Conservation (phyloP, 2,797 vertebrate species). For the Microctenopoma steveboyesi region DNA sequence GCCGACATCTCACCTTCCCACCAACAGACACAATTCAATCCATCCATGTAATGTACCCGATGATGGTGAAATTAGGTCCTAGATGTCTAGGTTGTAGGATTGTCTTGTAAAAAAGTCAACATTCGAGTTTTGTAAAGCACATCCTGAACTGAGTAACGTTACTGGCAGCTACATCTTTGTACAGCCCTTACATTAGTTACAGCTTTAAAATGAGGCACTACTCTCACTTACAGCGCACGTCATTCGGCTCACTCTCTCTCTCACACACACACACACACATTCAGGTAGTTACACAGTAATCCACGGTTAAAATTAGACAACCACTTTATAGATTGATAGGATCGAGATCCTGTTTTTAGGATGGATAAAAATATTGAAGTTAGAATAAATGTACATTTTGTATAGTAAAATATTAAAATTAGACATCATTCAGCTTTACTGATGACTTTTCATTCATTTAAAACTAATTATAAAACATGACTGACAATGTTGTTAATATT, state of each 20-base stretch:
- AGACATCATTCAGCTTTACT: conserved; percentile 23
- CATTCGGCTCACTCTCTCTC: neutral
- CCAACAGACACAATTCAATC: conserved; percentile 1
- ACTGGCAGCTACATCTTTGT: neutral
- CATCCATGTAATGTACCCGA: neutral
- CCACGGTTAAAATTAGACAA: conserved; percentile 42
- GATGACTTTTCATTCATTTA: conserved; percentile 18
- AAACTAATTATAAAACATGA: conserved; percentile 33
- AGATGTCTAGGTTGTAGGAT: conserved; percentile 20
- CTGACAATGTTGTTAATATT: conserved; percentile 17
- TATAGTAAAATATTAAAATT: conserved; percentile 18
- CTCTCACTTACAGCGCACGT: conserved; percentile 34
- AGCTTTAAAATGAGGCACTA: conserved; percentile 67
- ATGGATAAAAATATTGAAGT: conserved; percentile 36
- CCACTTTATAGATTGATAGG: conserved; percentile 31
- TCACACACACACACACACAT: conserved; percentile 2
- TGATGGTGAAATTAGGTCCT: conserved; percentile 3
- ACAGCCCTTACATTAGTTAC: conserved; percentile 50
- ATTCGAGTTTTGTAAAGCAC: neutral
- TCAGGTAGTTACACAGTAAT: conserved; percentile 41
- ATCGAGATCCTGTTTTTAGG: conserved; percentile 12
- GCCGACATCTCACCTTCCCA: neutral
- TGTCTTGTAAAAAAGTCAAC: conserved; percentile 19
- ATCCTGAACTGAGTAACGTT: neutral
- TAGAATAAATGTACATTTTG: conserved; percentile 13